A percentile compares a stretch with the other conserved stretches of the same genome.
These are phyloP conservation scores for Alethe castanea DNA, from an alignment of 2,113 vertebrate species.

Conservation along the genomic window DNA sequence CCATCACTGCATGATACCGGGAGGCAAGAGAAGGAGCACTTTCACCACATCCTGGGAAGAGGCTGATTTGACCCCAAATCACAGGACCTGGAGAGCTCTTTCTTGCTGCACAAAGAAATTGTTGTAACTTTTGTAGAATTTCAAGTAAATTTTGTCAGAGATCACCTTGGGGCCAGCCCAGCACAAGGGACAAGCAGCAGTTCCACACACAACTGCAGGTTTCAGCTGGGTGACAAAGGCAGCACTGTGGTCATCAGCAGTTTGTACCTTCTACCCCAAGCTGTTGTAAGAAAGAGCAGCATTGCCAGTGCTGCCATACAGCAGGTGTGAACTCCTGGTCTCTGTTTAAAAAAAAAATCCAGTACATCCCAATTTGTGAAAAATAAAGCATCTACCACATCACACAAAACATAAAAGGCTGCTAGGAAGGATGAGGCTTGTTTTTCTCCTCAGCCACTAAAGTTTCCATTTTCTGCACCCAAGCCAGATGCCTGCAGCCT, in stretches of 20 bases:
- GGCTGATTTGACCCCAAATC: background rate
- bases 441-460: background rate
- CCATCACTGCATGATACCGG: accelerated
- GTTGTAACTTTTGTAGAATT: background rate
- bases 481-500: background rate
- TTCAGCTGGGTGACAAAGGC: background rate
- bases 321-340: background rate
- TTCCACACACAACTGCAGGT: background rate
- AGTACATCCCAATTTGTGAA: background rate
- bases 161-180: background rate
- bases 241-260: background rate
- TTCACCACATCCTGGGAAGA: background rate
- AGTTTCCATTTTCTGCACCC: background rate
- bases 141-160: background rate
- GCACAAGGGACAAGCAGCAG: background rate
- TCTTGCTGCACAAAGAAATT: background rate
- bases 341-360: background rate
- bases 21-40: background rate
- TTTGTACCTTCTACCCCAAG: background rate
- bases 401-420: accelerated
- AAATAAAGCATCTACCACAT: background rate
- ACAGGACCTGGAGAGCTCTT: background rate
- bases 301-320: background rate
- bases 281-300: background rate
- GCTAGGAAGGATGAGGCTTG: background rate